Conservation (phyloP, 2,888 invertebrate species). For the Agonopterix subpropinquella region DNA sequence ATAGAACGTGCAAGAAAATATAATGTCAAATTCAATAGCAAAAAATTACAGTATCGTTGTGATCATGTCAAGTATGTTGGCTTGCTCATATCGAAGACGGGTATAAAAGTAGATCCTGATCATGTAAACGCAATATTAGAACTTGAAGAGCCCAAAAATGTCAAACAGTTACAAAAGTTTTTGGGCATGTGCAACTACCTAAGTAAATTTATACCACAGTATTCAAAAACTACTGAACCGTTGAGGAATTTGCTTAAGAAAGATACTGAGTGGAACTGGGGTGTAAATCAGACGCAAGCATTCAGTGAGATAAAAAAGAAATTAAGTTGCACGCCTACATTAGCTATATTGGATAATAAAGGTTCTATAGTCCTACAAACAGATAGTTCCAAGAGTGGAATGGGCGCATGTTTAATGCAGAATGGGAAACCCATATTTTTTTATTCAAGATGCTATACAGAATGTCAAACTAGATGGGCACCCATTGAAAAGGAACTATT, state of each 20-base stretch:
- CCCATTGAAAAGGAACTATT: conserved; percentile 20
- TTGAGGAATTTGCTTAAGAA: neutral
- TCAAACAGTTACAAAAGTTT: conserved; percentile 16
- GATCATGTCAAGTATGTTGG: conserved; percentile 25
- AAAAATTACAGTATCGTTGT: conserved; percentile 22
- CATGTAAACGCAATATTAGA: conserved; percentile 4
- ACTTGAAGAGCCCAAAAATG: neutral
- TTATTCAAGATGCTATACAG: conserved; percentile 21
- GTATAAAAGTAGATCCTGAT: conserved; percentile 8
- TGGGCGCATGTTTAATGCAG: conserved; percentile 12
- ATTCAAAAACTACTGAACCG: conserved; percentile 5
- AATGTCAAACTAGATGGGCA: conserved; percentile 18
- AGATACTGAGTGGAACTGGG: conserved; percentile 4
- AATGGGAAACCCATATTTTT: conserved; percentile 15
- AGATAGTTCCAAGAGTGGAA: conserved; percentile 16
- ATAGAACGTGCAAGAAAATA: conserved; percentile 9
- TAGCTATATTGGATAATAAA: conserved; percentile 1
- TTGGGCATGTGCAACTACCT: conserved; percentile 24
- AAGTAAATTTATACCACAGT: conserved; percentile 17
- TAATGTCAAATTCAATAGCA: conserved; percentile 27
- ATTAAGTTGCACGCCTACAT: conserved; percentile 1
- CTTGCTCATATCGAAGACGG: conserved; percentile 13
- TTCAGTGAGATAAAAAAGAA: conserved; percentile 1
- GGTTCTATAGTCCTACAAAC: conserved; percentile 2
- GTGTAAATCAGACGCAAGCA: neutral